These are phyloP conservation scores for Lathamus discolor DNA, from an alignment of 2,113 vertebrate genomes.

Conservation along the genomic window DNA sequence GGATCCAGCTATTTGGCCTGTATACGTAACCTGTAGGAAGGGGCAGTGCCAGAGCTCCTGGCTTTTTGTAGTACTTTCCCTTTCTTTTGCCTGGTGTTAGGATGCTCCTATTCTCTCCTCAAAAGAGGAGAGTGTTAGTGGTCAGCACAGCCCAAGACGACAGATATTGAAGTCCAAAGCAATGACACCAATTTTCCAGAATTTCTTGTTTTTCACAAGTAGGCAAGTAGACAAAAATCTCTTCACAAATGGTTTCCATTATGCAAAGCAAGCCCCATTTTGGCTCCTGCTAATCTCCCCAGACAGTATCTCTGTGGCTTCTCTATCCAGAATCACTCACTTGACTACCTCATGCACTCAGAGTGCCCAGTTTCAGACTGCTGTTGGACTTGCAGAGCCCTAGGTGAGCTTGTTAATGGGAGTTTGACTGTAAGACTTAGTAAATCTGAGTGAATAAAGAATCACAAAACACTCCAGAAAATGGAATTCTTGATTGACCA, in stretches of 20 bases:
- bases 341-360: neutral
- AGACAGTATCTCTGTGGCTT: neutral
- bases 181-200: neutral
- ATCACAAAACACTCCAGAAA: neutral
- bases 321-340: neutral
- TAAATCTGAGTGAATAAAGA: neutral
- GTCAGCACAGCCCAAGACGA: neutral
- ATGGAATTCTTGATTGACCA: neutral
- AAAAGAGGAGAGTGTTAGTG: accelerated
- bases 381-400: neutral
- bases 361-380: neutral
- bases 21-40: neutral
- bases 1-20: neutral
- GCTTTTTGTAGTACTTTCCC: neutral
- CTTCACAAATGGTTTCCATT: neutral
- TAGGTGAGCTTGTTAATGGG: neutral
- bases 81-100: neutral
- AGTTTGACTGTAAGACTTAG: neutral
- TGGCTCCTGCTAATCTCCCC: neutral
- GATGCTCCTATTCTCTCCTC: neutral
- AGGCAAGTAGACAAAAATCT: neutral
- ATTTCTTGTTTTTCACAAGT: neutral
- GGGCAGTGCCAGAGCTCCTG: neutral
- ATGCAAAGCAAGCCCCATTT: neutral
- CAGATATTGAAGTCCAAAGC: neutral